Base-by-base conservation (phyloP, 1,140 invertebrate genomes). In the Rhopalosiphum maidis region DNA sequence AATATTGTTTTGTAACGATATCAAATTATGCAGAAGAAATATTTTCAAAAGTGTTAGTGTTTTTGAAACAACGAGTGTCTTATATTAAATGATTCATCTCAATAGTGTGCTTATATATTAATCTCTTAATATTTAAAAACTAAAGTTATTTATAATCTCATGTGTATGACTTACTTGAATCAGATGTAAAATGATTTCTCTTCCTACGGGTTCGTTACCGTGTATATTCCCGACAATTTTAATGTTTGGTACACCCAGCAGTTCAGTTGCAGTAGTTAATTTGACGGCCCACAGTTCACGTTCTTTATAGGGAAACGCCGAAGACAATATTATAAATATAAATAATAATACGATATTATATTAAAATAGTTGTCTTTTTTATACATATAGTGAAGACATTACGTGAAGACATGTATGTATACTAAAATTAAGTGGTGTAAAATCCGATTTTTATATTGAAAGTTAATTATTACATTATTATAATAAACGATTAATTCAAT, bases 261-360 rank as follows among this genome's bases (percentile, higher is more conserved):
- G 30, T n/a, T 93, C 46, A 23, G 9, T 37, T 18, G 82, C 60
- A 60, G 89, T 91, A 15, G 94, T 94, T 35, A 94, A 85, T 35
- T 93, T 92, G 4, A 94, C 93, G 0, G 83, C 94, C 94, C 88
- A 92, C 11, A 94, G 43, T 48, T 94, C 90, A 88, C 89, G 89
- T n/a, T 90, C 94, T 94, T 43, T 55, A 77, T 35, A 43, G 97
- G 96, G 94, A 98, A 96, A 96, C 99, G 99, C 86, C 96, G 95
- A 3, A 98, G 98, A 30, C 99, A 98, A 94, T 98, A 96, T 94
- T 96, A 96, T 60, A 68, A 3, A 30, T 30, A 11, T n/a, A 68
- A 11, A 30, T 3, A 25, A n/a, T 18, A n/a, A n/a, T 77, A 18
- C 30, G 1, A 77, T 77, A 77, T n/a, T 77, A 30, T 60, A 77